Conservation (phyloP, 2,797 vertebrate species). For the Paguma larvata region DNA sequence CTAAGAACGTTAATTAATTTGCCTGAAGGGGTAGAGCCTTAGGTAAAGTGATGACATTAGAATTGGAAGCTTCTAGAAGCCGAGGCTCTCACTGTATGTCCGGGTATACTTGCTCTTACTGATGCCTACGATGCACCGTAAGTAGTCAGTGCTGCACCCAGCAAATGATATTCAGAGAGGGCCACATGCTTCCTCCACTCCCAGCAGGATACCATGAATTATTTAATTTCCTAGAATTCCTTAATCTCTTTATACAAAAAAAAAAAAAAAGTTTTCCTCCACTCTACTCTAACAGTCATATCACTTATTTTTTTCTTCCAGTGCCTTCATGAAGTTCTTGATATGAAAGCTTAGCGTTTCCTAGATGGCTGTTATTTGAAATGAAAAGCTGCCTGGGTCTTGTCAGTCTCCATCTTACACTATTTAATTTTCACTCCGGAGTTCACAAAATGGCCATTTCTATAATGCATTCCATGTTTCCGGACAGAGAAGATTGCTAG, state of each 20-base stretch:
- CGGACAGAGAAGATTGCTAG: conserved; percentile 82
- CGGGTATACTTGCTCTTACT: conserved; percentile 19
- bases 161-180: conserved; percentile 82
- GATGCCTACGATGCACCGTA: conserved; percentile 73
- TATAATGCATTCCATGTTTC: conserved; percentile 82
- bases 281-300: conserved; percentile 80
- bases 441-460: conserved; percentile 84
- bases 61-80: neutral
- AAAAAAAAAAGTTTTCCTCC: conserved; percentile 62
- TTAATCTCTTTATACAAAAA: conserved; percentile 62
- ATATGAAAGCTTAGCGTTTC: conserved; percentile 79
- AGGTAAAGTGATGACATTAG: neutral
- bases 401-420: conserved; percentile 80
- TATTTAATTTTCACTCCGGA: conserved; percentile 85
- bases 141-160: conserved; percentile 74
- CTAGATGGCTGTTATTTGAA: conserved; percentile 77
- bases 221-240: conserved; percentile 86
- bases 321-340: conserved; percentile 77
- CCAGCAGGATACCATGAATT: conserved; percentile 83
- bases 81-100: neutral
- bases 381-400: conserved; percentile 82
- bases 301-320: conserved; percentile 62
- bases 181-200: conserved; percentile 67
- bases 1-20: neutral
- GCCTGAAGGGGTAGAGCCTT: neutral